Base-by-base conservation (phyloP, 92 coral and sea anemone genomes). In the Isaurus tuberculatus region DNA sequence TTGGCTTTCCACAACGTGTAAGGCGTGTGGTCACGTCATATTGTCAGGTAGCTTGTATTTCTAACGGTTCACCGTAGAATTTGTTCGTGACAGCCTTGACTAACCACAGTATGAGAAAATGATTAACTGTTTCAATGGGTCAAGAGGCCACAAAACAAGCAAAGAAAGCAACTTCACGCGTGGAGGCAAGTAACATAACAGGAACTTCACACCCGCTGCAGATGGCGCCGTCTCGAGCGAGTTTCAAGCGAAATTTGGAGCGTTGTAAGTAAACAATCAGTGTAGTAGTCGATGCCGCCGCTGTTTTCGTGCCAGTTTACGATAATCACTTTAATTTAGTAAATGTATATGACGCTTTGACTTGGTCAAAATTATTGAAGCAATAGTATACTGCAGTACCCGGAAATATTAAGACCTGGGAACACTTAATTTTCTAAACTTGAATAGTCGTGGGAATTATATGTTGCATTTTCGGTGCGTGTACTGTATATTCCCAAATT, bases 81-180 rank as follows among this genome's bases (percentile, higher is more conserved):
- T 63, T 63, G 69, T 29, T 63, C n/a, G 36, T 40, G 75, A 70
- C 40, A 2, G 48, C 34, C 32, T 23, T 19, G 13, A 19, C 31
- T n/a, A 17, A 40, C 67, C 27, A 33, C 17, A 28, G 19, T 51
- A 13, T 34, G 20, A 75, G n/a, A 58, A 36, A 25, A 75, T 75
- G 81, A 55, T 30, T 42, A 31, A 5, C 14, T 15, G 32, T 22
- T 70, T 15, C 55, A 23, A 75, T 75, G 81, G 81, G 81, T 31
- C 81, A 75, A 58, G 81, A 75, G n/a, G 81, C 68, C 30, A 55
- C 81, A 36, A 75, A 75, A 75, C 81, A 75, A 32, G 81, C 81
- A 23, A 75, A 31, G 81, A 75, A 55, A 75, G 46, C 48, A 14
- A 51, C 81, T 19, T 31, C 81, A 29, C 81, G 81, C 4, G 81